A percentile compares a stretch with the other conserved stretches of the same genome.
Evolutionary conservation across 1,140 invertebrate genomes (phyloP).

Genomic region (Tenebrio molitor): DNA sequence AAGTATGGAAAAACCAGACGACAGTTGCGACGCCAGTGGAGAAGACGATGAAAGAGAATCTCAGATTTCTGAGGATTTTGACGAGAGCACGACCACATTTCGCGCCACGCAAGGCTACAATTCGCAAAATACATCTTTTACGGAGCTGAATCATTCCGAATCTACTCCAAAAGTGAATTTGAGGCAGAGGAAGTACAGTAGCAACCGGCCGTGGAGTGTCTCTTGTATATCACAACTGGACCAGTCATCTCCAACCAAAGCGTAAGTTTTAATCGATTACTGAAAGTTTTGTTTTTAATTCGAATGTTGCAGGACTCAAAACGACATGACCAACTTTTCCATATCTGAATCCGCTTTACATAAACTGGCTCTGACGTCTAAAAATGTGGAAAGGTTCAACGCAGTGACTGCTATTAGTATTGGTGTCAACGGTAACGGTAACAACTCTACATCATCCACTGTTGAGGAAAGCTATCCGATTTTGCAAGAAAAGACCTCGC

Average conservation of each 20-base stretch:
- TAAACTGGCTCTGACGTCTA: conserved; percentile 71
- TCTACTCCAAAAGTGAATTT: conserved; percentile 67
- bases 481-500: conserved; percentile 68
- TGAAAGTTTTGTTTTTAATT: conserved; percentile 1
- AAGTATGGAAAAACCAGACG: conserved; percentile 65
- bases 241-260: conserved; percentile 43
- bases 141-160: conserved; percentile 57
- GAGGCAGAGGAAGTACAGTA: conserved; percentile 69
- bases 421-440: conserved; percentile 45
- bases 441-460: conserved; percentile 73
- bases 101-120: conserved; percentile 67
- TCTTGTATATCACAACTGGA: conserved; percentile 82
- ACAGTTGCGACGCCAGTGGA: conserved; percentile 87
- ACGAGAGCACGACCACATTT: conserved; percentile 76
- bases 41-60: conserved; percentile 88
- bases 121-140: conserved; percentile 71
- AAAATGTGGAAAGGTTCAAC: conserved; percentile 65
- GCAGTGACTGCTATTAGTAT: conserved; percentile 14
- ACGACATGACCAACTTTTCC: conserved; percentile 71
- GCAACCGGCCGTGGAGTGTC: conserved; percentile 85
- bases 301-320: conserved; percentile 62
- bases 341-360: conserved; percentile 90
- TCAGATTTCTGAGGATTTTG: conserved; percentile 80
- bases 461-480: conserved; percentile 73
- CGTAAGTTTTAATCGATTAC: conserved; percentile 41